Evolutionary conservation across 2,888 invertebrate genomes (phyloP), one percentile per base, ranked within the genome.

Genomic region (Galeopsomyia nigrocyanea): DNA sequence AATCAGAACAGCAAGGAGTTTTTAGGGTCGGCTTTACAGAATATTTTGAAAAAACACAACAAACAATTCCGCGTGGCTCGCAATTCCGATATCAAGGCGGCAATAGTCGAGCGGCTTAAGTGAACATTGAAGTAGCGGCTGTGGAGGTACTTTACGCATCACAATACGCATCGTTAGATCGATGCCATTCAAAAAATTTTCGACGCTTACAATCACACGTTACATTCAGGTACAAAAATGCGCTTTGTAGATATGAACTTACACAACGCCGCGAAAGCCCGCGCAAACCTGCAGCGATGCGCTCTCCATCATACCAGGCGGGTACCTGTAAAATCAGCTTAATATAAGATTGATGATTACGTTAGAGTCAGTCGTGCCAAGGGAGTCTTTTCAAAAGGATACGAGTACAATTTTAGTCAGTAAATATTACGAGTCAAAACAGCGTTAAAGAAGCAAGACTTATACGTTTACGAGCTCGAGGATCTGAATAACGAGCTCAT

Each of bases 1-100:
- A 53, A 75, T 78, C 80, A 81, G 60, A 75, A 70, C 39, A 79
- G 80, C 1, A 78, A 76, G 73, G 79, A 81, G 63, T 81, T 80
- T 73, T 63, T 76, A 1, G 77, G 74, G 50, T 56, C 22, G 14
- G 46, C 47, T 9, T 74, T 78, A 39, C 75, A 71, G 63, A 46
- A 51, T 1, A 60, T 61, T 17, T 19, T 75, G 19, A 17, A 50
- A 31, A 49, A 55, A 61, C 17, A 51, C 0, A 51, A 68, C 10
- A 77, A 77, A 14, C 17, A 50, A 39, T 78, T 75, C 58, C 57
- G 76, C 46, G 39, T 51, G 0, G 68, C 68, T 13, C 64, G 73
- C 16, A 73, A 74, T 57, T 71, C 76, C 16, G 73, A 75, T 22
- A 39, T 68, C 19, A 76, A 76, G 63, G 72, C 65, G 1, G 57